phyloP scores from a whole-genome alignment of 1,140 invertebrate genomes.

The Trachymyrmex septentrionalis region DNA sequence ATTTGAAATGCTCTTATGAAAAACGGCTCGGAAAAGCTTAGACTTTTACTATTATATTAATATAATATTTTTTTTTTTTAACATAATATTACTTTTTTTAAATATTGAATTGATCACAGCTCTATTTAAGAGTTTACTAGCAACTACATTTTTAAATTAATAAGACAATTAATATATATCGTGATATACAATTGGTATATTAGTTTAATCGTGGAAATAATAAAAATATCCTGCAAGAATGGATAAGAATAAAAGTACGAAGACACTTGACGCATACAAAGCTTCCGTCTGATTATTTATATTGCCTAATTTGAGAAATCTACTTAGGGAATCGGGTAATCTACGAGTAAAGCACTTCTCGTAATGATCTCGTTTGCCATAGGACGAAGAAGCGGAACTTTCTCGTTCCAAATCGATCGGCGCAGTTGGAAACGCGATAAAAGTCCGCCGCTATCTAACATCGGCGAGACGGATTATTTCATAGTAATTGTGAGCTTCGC shows the following conservation, averaged over 20 bases:
- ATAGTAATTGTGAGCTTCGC: conserved; percentile 40
- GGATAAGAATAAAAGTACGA: neutral
- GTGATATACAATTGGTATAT: neutral
- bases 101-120: neutral
- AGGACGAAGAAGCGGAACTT: conserved; percentile 23
- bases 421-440: conserved; percentile 38
- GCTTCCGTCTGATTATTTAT: conserved; percentile 42
- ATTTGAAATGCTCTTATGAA: conserved; percentile 44
- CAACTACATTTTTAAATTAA: neutral
- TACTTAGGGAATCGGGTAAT: conserved; percentile 56
- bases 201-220: conserved; percentile 13
- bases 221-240: neutral
- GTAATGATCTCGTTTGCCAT: conserved; percentile 54
- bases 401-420: conserved; percentile 61
- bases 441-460: conserved; percentile 52
- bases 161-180: no score
- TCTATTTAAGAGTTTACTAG: neutral
- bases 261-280: conserved; percentile 4
- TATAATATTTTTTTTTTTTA: no score
- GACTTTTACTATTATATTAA: no score
- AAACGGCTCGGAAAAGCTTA: conserved; percentile 38
- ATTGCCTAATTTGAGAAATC: conserved; percentile 60
- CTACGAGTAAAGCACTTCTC: conserved; percentile 43
- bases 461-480: conserved; percentile 53
- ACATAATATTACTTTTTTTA: no score